These are phyloP conservation scores for Microcebus tavaratra DNA, from an alignment of 2,113 vertebrate genomes.

Conservation along the genomic window DNA sequence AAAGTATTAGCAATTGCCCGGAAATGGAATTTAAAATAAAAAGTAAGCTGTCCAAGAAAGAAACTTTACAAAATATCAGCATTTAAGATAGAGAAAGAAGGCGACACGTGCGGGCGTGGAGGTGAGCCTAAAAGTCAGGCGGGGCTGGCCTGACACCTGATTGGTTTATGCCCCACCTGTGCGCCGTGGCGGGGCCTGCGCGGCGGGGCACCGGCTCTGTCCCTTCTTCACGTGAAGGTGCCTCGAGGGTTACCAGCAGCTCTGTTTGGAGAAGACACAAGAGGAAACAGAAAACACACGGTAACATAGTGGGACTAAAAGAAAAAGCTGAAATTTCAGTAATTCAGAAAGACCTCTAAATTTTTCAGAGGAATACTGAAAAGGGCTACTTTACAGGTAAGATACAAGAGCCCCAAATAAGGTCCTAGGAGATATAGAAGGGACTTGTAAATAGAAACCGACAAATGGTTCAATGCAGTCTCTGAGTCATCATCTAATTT, in stretches of 20 bases:
- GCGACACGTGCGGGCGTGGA: neutral
- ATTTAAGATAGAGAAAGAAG: neutral
- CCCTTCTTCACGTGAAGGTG: neutral
- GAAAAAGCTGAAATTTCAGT: neutral
- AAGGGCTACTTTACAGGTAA: neutral
- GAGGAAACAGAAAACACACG: neutral
- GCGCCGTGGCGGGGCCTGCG: rapidly evolving
- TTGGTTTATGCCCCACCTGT: neutral
- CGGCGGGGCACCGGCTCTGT: neutral
- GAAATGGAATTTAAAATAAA: neutral
- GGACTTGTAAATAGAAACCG: neutral
- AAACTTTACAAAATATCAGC: neutral
- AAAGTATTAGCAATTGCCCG: neutral
- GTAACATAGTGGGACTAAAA: neutral
- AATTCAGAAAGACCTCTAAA: neutral
- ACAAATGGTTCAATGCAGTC: no score
- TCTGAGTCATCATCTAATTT: neutral
- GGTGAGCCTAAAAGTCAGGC: neutral
- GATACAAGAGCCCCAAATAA: neutral
- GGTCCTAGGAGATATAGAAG: no score
- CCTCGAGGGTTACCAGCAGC: rapidly evolving
- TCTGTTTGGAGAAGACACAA: neutral
- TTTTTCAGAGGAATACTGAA: neutral
- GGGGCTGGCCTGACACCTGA: neutral
- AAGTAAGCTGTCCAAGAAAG: neutral